These are phyloP conservation scores for Ciconia boyciana DNA, from an alignment of 2,113 vertebrate species.

Conservation along the genomic window DNA sequence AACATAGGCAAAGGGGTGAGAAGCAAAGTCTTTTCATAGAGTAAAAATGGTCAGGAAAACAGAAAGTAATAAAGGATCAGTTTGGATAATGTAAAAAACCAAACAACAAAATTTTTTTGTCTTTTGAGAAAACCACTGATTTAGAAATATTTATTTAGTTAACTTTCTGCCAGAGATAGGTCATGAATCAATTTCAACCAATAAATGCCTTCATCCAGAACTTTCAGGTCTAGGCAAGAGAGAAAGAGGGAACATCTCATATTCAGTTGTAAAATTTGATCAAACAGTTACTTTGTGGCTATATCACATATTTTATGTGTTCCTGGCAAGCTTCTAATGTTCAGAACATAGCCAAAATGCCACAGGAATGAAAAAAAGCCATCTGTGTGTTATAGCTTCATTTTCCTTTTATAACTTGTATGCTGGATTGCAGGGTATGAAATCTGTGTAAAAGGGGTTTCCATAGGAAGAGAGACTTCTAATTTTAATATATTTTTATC, in stretches of 20 bases:
- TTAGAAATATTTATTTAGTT: not conserved
- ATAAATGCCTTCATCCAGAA: not conserved
- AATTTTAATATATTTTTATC: not conserved
- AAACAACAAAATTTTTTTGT: not conserved
- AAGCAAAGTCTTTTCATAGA: not conserved
- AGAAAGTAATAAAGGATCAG: not conserved
- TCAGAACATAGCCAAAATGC: not conserved
- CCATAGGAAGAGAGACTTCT: not conserved
- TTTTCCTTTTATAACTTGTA: not conserved
- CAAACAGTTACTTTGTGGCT: not conserved
- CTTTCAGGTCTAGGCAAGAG: not conserved
- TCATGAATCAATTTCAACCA: not conserved
- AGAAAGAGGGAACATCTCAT: not conserved
- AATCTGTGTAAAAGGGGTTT: not conserved
- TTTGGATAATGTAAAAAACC: not conserved
- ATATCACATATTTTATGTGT: not conserved
- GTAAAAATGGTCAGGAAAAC: not conserved
- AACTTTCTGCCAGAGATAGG: not conserved
- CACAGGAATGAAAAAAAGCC: not conserved
- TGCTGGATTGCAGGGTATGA: not conserved
- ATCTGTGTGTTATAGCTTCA: not conserved
- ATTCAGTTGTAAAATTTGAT: not conserved
- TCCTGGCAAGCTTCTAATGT: not conserved
- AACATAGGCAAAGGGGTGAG: not conserved
- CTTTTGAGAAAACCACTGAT: not conserved